These are phyloP conservation scores for Onthophagus sagittarius DNA, from an alignment of 2,888 invertebrate genomes.

Conservation along the genomic window DNA sequence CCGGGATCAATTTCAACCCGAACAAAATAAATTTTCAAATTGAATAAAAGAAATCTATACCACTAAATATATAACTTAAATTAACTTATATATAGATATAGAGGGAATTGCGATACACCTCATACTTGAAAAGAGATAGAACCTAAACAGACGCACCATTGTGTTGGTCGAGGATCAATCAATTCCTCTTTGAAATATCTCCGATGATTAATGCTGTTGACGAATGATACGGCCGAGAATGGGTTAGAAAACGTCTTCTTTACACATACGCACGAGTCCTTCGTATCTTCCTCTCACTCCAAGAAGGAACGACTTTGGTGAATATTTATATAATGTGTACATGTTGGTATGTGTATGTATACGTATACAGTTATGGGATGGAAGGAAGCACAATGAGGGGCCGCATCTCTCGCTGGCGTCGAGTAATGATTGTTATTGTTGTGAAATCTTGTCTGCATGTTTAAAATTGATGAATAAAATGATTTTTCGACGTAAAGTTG, in stretches of 20 bases:
- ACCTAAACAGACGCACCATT: neutral
- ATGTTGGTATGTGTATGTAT: too few relatives aligned
- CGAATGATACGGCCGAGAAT: conserved; percentile 4
- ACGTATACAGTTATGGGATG: neutral
- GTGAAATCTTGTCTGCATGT: neutral
- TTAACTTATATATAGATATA: too few relatives aligned
- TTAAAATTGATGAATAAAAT: too few relatives aligned
- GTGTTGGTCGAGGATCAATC: conserved; percentile 5
- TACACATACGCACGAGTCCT: neutral
- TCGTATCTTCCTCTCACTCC: too few relatives aligned
- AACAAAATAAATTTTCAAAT: neutral
- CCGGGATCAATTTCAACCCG: neutral
- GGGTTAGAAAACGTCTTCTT: conserved; percentile 11
- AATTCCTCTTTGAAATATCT: conserved; percentile 2
- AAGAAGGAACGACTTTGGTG: too few relatives aligned
- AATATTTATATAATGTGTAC: too few relatives aligned
- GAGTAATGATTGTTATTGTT: neutral
- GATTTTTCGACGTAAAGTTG: too few relatives aligned
- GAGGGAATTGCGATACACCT: too few relatives aligned
- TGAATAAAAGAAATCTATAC: too few relatives aligned
- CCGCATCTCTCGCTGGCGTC: neutral
- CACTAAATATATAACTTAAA: too few relatives aligned
- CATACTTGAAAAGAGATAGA: too few relatives aligned
- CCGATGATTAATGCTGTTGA: conserved; percentile 10
- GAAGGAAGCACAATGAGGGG: neutral